phyloP scores from a whole-genome alignment of 2,113 vertebrate genomes.

The Sinocyclocheilus grahami region DNA sequence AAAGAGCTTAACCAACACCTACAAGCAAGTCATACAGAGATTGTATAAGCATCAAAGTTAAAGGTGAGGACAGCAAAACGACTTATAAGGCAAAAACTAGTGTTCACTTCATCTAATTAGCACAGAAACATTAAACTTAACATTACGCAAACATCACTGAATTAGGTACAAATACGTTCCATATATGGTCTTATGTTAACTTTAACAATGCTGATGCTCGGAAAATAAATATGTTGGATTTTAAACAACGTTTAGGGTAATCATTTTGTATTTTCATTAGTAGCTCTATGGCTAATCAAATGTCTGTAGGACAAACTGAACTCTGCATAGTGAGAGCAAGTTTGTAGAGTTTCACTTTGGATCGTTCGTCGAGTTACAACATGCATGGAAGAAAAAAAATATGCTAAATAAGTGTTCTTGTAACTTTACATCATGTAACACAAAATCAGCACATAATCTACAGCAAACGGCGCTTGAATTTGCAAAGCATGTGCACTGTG shows the following conservation, averaged over 20 bases:
- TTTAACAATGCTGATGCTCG: no score
- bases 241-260: background rate
- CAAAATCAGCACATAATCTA: background rate
- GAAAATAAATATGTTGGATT: background rate
- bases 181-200: background rate
- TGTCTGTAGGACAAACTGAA: background rate
- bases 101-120: background rate
- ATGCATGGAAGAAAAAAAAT: background rate
- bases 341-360: background rate
- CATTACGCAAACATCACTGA: background rate
- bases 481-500: background rate
- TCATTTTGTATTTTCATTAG: background rate
- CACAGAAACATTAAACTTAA: background rate
- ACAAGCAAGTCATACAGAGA: constrained; percentile 3
- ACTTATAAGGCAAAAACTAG: background rate
- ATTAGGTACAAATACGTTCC: background rate
- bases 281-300: background rate
- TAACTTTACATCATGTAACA: background rate
- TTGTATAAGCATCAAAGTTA: background rate
- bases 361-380: background rate
- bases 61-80: background rate
- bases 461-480: background rate
- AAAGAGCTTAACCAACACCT: constrained; percentile 47
- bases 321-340: background rate
- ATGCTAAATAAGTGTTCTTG: background rate